Percentiles rank a stretch among this genome's conserved stretches.
Conservation (phyloP, 2,888 invertebrate species). For the Andricus quercusramuli region DNA sequence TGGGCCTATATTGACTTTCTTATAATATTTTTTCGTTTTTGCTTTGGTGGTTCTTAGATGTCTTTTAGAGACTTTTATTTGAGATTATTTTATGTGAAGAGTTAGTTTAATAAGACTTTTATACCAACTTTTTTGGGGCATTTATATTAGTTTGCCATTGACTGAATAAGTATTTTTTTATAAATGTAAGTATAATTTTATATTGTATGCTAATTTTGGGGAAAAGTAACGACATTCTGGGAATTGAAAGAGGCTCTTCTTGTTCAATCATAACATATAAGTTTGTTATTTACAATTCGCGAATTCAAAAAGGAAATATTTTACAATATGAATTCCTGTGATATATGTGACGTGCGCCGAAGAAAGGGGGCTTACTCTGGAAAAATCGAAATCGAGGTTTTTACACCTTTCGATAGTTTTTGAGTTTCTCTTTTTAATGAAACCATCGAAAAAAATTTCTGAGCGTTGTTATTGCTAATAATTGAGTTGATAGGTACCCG, state of each 20-base stretch:
- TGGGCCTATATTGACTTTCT: too few relatives aligned
- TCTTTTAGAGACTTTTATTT: background rate
- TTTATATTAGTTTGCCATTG: background rate
- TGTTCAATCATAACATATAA: background rate
- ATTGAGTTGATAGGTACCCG: too few relatives aligned
- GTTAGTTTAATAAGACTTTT: background rate
- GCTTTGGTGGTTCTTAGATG: background rate
- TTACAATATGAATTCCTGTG: too few relatives aligned
- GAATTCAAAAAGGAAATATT: background rate
- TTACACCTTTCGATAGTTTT: too few relatives aligned
- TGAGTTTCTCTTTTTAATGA: too few relatives aligned
- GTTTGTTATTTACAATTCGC: background rate
- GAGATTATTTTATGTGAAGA: background rate
- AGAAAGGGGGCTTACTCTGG: too few relatives aligned
- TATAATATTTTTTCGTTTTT: background rate
- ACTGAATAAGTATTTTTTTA: slow-evolving; percentile 4
- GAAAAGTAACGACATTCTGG: background rate
- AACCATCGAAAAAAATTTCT: too few relatives aligned
- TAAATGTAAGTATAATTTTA: background rate
- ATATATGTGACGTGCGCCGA: too few relatives aligned
- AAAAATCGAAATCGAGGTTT: too few relatives aligned
- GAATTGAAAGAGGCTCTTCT: background rate
- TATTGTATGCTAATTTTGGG: background rate
- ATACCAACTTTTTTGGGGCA: background rate
- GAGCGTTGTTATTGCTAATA: too few relatives aligned